Base-by-base conservation (phyloP, 2,797 vertebrate species). In the Graptemys geographica region DNA sequence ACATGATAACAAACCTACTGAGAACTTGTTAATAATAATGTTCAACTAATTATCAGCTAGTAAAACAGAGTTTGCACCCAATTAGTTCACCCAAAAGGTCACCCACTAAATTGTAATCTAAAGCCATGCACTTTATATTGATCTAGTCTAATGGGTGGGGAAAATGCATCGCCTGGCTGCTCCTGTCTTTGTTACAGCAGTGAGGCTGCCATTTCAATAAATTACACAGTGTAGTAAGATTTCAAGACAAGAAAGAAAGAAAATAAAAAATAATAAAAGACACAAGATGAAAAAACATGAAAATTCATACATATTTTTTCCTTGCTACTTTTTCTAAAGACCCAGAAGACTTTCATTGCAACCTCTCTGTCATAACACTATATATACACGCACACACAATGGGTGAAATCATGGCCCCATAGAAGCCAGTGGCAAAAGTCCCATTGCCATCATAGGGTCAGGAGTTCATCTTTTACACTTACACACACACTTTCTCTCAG, bases 41-140 rank as follows among this genome's bases (percentile, higher is more conserved):
- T 84, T 84, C 88, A 94, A 84, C 37, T 96, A 95, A 96, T 95
- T 94, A 95, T 96, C 89, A 87, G 87, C 87, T 91, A 87, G 87
- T 96, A 96, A 94, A 97, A 95, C 1, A 8, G 92, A 94, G 84
- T 94, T 97, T 89, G 96, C 83, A 82, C 49, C 62, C 90, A 95
- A 15, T 94, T 95, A 93, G 85, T 83, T 59, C 69, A 88, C 84
- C 91, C 90, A 76, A 96, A 97, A 95, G 84, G 76, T 96, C 95
- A 96, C 49, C 86, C 21, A 31, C 69, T 72, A 31, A 90, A 51
- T 23, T 84, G 65, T 6, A 81, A 83, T 74, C 27, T 87, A 72
- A 51, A 44, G 53, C 84, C 16, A 93, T 79, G 27, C 44, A 78
- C 76, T 92, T 72, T 27, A 0, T 49, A 62, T 44, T 11, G 56